Evolutionary conservation across 2,113 vertebrate species (phyloP).

Genomic region (Pseudois nayaur): DNA sequence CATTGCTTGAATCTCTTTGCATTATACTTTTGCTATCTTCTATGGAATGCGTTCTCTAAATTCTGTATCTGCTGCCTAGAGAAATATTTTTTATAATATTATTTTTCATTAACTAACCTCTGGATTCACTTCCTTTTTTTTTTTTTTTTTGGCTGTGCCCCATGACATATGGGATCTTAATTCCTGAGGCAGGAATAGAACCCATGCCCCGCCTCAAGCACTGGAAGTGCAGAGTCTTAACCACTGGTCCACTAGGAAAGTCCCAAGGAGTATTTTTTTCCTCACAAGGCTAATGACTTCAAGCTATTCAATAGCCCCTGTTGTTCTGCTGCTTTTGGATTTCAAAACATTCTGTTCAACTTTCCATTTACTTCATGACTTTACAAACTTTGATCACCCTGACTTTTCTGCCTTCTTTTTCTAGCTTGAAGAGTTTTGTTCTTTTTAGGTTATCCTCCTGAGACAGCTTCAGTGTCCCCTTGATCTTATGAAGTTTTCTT

Average conservation of each 20-base stretch:
- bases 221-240: neutral
- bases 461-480: neutral
- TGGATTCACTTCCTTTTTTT: neutral
- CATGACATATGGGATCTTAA: neutral
- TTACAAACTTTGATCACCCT: neutral
- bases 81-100: neutral
- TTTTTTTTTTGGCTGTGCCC: neutral
- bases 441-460: neutral
- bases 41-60: fast-evolving
- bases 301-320: neutral
- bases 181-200: neutral
- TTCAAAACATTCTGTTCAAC: neutral
- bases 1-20: too few relatives aligned
- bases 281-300: neutral
- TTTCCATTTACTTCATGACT: neutral
- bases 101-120: neutral
- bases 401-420: neutral
- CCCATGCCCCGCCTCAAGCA: fast-evolving
- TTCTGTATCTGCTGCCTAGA: neutral
- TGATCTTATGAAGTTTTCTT: neutral
- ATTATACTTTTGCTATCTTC: neutral
- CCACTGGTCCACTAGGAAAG: neutral
- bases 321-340: neutral
- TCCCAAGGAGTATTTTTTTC: neutral
- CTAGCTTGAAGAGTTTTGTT: neutral